phyloP scores from a whole-genome alignment of 2,797 vertebrate species.

The Halcyon leucocephala region DNA sequence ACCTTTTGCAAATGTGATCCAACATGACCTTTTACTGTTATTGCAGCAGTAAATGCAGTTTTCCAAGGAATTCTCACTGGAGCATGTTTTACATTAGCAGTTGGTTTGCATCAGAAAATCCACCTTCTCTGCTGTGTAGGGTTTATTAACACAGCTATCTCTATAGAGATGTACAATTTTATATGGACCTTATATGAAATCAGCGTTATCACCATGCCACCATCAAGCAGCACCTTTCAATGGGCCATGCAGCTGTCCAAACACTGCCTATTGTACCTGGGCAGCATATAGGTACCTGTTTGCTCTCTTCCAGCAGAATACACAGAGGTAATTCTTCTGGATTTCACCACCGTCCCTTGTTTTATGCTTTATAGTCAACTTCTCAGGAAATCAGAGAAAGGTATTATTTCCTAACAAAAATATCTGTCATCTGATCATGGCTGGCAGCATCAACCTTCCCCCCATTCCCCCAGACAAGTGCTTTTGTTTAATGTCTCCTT shows the following conservation, averaged over 20 bases:
- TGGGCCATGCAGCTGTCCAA: constrained; percentile 93
- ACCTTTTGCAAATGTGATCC: constrained; percentile 67
- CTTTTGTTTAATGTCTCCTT: constrained; percentile 22
- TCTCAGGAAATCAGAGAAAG: constrained; percentile 51
- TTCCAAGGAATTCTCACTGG: constrained; percentile 51
- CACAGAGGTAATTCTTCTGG: constrained; percentile 81
- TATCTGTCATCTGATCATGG: constrained; percentile 24
- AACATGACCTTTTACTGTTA: constrained; percentile 64
- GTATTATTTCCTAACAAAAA: constrained; percentile 61
- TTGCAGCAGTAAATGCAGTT: constrained; percentile 55
- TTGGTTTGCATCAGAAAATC: constrained; percentile 20
- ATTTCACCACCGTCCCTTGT: constrained; percentile 79
- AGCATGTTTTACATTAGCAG: neutral
- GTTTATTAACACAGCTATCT: neutral
- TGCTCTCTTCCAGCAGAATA: constrained; percentile 85
- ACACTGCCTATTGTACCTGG: constrained; percentile 87
- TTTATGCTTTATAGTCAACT: constrained; percentile 66
- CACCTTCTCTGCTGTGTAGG: neutral
- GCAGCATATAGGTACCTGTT: constrained; percentile 84
- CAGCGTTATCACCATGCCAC: constrained; percentile 12
- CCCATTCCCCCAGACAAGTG: neutral
- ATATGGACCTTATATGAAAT: constrained; percentile 68
- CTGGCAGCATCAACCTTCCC: constrained; percentile 5
- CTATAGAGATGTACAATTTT: constrained; percentile 40
- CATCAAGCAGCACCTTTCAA: constrained; percentile 82